These are phyloP conservation scores for Euzetes globulus DNA, from an alignment of 2,888 invertebrate species.

Conservation along the genomic window DNA sequence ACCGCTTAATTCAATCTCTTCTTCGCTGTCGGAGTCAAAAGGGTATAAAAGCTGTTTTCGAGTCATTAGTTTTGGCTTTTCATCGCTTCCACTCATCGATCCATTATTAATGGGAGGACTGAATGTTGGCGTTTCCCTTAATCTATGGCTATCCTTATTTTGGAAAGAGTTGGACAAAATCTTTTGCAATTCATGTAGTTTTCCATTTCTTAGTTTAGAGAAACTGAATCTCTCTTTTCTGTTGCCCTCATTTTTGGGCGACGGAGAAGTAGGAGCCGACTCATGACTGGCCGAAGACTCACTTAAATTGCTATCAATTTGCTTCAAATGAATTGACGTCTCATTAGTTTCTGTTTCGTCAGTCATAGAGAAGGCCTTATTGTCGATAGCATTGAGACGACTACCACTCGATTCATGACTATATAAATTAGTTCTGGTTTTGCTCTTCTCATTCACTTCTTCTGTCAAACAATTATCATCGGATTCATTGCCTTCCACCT, in stretches of 20 bases:
- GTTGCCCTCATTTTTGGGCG: not conserved
- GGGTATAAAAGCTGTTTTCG: conserved; percentile 77
- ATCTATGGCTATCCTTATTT: not conserved
- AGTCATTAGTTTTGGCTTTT: conserved; percentile 59
- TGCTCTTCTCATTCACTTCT: not conserved
- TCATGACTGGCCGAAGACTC: not conserved
- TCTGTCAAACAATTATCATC: not conserved
- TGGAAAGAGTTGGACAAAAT: not conserved
- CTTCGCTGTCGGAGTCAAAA: conserved; percentile 78
- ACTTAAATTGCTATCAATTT: not conserved
- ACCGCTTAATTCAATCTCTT: conserved; percentile 48
- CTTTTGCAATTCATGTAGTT: conserved; percentile 1
- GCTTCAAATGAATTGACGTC: not conserved
- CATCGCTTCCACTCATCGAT: conserved; percentile 24
- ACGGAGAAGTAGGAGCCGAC: not conserved
- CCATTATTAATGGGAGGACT: not conserved
- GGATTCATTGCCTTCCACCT: conserved; percentile 43
- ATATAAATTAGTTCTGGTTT: conserved; percentile 4
- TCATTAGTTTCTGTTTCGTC: conserved; percentile 3
- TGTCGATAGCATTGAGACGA: conserved; percentile 16
- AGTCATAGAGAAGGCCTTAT: conserved; percentile 4
- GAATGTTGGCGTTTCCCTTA: not conserved
- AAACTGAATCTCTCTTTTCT: conserved; percentile 12
- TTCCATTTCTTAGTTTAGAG: conserved; percentile 14
- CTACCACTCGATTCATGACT: not conserved